Conservation (phyloP, 2,113 vertebrate genomes). For the Mesitornis unicolor region DNA sequence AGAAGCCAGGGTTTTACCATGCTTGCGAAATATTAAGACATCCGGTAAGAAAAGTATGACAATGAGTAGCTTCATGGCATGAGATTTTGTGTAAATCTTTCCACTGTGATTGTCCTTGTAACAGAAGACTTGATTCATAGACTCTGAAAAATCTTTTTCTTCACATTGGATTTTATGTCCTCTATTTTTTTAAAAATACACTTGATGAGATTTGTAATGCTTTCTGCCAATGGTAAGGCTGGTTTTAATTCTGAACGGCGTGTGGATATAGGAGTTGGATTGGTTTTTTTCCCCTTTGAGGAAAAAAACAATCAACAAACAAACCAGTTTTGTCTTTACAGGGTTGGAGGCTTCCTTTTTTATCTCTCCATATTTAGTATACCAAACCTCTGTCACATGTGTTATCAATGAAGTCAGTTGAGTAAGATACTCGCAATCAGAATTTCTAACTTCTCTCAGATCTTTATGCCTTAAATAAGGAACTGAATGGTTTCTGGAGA, state of each 20-base stretch:
- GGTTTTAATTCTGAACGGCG: background rate
- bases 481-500: background rate
- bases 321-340: background rate
- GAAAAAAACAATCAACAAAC: background rate
- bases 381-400: background rate
- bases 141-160: background rate
- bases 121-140: background rate
- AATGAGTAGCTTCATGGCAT: background rate
- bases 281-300: background rate
- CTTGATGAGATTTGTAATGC: background rate
- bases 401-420: background rate
- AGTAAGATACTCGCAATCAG: background rate
- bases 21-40: background rate
- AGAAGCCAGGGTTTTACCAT: background rate
- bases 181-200: background rate
- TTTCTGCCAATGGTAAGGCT: background rate
- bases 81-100: background rate
- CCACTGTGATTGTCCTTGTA: background rate
- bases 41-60: background rate
- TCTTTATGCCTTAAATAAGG: background rate
- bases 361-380: background rate
- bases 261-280: background rate
- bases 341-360: background rate
- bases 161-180: background rate
- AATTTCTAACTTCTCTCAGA: background rate